Conservation (phyloP, 2,113 vertebrate genomes). For the Siphamia tubifer region DNA sequence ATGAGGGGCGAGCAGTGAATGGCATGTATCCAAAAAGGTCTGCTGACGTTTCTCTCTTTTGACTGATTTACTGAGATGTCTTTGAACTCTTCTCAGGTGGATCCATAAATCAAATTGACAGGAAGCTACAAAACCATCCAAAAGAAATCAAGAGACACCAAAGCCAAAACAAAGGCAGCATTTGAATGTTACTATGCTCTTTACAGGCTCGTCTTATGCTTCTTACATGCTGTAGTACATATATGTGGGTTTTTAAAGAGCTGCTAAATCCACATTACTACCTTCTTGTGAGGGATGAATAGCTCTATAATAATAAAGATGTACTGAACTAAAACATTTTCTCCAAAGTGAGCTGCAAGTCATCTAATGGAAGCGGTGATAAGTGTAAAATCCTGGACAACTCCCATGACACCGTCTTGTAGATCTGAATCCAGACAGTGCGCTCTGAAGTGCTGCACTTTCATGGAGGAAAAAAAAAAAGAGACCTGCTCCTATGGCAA, state of each 20-base stretch:
- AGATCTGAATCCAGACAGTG: constrained; percentile 62
- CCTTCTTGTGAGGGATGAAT: constrained; percentile 13
- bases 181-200: neutral
- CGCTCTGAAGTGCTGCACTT: constrained; percentile 69
- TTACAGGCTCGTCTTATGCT: neutral
- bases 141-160: neutral
- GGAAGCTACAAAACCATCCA: constrained; percentile 11
- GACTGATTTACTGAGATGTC: constrained; percentile 36
- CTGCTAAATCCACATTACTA: constrained; percentile 37
- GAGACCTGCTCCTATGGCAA: constrained; percentile 77
- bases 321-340: constrained; percentile 38
- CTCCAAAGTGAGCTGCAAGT: constrained; percentile 65
- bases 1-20: neutral
- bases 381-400: constrained; percentile 71
- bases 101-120: constrained; percentile 40
- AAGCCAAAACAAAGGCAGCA: constrained; percentile 16
- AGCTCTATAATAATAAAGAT: constrained; percentile 34
- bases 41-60: constrained; percentile 37
- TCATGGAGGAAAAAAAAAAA: constrained; percentile 52
- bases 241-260: constrained; percentile 13
- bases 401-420: constrained; percentile 64
- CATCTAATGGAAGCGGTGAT: constrained; percentile 60
- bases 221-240: neutral
- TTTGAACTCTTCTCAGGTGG: constrained; percentile 15
- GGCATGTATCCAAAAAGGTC: constrained; percentile 2